phyloP scores from a whole-genome alignment of 2,888 invertebrate genomes.

The Melanchra persicariae region DNA sequence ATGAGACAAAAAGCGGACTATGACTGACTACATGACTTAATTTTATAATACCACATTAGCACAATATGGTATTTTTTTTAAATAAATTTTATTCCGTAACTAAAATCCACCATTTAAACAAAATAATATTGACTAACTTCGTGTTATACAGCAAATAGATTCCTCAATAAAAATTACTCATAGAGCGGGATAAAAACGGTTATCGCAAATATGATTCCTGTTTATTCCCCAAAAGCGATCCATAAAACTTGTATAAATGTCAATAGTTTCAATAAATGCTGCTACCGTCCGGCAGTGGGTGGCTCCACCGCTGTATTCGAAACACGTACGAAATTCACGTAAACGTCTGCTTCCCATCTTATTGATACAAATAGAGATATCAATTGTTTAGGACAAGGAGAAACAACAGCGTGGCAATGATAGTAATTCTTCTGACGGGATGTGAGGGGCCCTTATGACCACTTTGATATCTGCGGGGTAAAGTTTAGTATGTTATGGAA shows the following conservation, averaged over 20 bases:
- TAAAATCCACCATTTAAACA: conserved; percentile 10
- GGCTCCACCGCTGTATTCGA: conserved; percentile 79
- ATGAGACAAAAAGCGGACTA: background rate
- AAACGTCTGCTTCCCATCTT: conserved; percentile 88
- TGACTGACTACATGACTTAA: too few species aligned
- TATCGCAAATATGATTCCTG: conserved; percentile 51
- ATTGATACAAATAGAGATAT: conserved; percentile 91
- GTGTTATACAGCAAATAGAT: conserved; percentile 39
- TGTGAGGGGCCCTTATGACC: conserved; percentile 78
- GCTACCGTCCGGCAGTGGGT: conserved; percentile 71
- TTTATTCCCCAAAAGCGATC: conserved; percentile 47
- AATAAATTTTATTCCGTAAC: too few species aligned
- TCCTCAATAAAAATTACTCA: conserved; percentile 30
- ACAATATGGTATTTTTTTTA: too few species aligned
- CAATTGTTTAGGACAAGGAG: conserved; percentile 89
- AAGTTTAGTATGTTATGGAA: conserved; percentile 76
- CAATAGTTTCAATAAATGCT: conserved; percentile 82
- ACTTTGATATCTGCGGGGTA: conserved; percentile 77
- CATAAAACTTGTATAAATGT: conserved; percentile 71
- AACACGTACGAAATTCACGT: conserved; percentile 88
- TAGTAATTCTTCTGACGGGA: conserved; percentile 81
- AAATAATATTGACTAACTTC: conserved; percentile 34
- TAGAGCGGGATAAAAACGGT: conserved; percentile 24
- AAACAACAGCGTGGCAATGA: conserved; percentile 85
- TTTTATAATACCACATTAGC: too few species aligned